These are phyloP conservation scores for Oceanodroma leucorhoa DNA, from an alignment of 2,797 vertebrate genomes.

Conservation along the genomic window DNA sequence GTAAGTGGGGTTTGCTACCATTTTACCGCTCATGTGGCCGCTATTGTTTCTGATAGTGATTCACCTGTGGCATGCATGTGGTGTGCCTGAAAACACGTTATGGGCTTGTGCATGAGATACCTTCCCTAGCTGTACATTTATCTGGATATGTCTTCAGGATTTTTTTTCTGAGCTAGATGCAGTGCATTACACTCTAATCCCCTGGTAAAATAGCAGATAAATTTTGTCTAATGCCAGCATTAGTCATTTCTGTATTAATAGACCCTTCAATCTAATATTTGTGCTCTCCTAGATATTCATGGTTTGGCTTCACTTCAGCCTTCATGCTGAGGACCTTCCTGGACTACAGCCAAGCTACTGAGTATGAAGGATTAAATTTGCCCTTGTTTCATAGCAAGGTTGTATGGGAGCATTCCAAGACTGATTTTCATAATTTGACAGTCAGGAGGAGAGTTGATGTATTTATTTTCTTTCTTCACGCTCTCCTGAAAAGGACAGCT, in stretches of 20 bases:
- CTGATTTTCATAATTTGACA: constrained; percentile 66
- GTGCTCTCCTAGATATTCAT: constrained; percentile 1
- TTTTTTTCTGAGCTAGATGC: neutral
- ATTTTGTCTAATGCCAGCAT: neutral
- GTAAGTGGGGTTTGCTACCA: neutral
- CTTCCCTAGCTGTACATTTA: neutral
- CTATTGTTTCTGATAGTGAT: neutral
- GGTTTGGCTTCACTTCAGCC: constrained; percentile 43
- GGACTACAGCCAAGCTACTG: constrained; percentile 52
- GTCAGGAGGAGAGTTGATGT: constrained; percentile 42
- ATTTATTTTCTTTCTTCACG: constrained; percentile 50
- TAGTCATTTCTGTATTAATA: constrained; percentile 16
- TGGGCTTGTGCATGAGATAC: rapidly evolving
- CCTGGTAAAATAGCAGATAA: neutral
- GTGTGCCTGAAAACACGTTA: neutral
- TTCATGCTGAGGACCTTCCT: constrained; percentile 48
- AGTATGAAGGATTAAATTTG: constrained; percentile 63
- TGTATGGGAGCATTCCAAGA: constrained; percentile 44
- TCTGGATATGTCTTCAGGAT: neutral
- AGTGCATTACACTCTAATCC: neutral
- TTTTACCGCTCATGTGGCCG: neutral
- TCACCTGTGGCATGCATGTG: rapidly evolving
- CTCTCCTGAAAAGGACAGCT: constrained; percentile 21
- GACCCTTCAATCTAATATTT: constrained; percentile 39
- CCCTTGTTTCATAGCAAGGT: constrained; percentile 51